Conservation (phyloP, 2,113 vertebrate species). For the Alectura lathami region DNA sequence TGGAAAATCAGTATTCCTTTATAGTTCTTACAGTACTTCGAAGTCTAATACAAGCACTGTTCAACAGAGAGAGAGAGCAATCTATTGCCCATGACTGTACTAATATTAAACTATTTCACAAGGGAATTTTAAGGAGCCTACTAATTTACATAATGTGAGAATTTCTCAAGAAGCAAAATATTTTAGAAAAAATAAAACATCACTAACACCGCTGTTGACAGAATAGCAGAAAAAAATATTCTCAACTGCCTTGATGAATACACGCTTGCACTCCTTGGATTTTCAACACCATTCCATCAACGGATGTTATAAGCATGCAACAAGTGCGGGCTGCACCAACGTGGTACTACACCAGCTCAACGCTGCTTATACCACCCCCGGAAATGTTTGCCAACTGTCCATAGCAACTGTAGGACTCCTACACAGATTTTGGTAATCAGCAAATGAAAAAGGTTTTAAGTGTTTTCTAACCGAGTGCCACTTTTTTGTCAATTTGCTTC, state of each 20-base stretch:
- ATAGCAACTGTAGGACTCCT: neutral
- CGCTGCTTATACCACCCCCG: neutral
- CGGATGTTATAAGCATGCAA: neutral
- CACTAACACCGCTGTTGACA: neutral
- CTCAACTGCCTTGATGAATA: neutral
- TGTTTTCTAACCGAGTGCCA: neutral
- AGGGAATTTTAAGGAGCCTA: neutral
- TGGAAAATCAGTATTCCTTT: neutral
- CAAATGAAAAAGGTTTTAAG: neutral
- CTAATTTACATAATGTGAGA: neutral
- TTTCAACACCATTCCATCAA: neutral
- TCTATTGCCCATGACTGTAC: neutral
- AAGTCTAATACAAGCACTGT: neutral
- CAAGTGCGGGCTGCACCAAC: accelerated
- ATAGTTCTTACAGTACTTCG: neutral
- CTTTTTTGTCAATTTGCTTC: neutral
- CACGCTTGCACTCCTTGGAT: neutral
- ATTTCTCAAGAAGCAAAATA: neutral
- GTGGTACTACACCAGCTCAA: neutral
- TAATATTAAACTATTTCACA: neutral
- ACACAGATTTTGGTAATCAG: neutral
- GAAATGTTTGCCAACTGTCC: neutral
- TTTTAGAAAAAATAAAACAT: neutral
- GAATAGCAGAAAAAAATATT: neutral
- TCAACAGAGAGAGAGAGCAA: neutral